Base-by-base conservation (phyloP, 2,113 vertebrate species). In the Lamprologus callipterus region DNA sequence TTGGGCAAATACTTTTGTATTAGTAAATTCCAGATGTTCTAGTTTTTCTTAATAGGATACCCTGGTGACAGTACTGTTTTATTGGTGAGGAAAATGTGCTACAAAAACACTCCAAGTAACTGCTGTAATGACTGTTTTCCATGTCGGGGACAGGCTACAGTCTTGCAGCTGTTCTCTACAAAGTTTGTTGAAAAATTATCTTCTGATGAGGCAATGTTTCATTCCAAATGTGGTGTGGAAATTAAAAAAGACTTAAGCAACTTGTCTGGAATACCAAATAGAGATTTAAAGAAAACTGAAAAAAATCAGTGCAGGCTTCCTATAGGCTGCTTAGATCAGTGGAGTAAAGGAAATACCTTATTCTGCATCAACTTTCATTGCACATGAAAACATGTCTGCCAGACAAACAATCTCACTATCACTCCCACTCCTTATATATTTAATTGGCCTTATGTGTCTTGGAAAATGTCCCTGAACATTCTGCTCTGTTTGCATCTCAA, bases 101-200 rank as follows among this genome's bases (percentile, higher is more conserved):
- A 57, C 49, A 53, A 58, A 49, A 80, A 88, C 88, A 82, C 86
- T 90, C 70, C 45, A 78, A 84, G 60, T 75, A 81, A 85, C 70
- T 9, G 73, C 84, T 75, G 63, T 91, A 87, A 90, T 79, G 84
- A 82, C 80, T 86, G 78, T 86, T 88, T 89, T 90, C 83, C 70
- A 45, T 75, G 26, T 79, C 10, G 6, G 68, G 47, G 81, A 86
- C 47, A 63, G 23, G 33, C 84, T 82, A 83, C 54, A 58, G n/a
- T 75, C 55, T 51, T 70, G 85, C 89, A 91, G 88, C 90, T 91
- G 86, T 88, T 89, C 75, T 57, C 26, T 31, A 42, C 83, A 88
- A 31, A 10, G 42, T 83, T 40, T 84, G 73, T 82, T 55, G 42
- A 86, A 85, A 85, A 90, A 84, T 11, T 45, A 91, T 84, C 78